phyloP scores from a whole-genome alignment of 2,113 vertebrate species.

The Candoia aspera region DNA sequence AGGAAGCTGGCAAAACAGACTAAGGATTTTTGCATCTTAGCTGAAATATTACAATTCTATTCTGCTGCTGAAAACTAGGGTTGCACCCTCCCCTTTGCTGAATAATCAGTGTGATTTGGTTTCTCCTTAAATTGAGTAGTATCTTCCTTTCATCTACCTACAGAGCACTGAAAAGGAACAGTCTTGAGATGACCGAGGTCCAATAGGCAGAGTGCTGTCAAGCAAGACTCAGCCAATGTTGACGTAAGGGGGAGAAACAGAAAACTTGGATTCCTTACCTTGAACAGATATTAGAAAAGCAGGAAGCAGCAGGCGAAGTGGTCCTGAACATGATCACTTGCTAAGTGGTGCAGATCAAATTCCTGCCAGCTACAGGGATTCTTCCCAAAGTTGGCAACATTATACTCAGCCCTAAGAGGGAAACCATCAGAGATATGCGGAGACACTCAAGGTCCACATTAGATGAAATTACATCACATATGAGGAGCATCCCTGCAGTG shows the following conservation, averaged over 20 bases:
- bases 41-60: neutral
- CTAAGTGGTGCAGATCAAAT: neutral
- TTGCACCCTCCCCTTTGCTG: neutral
- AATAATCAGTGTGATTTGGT: too few species aligned
- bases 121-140: neutral
- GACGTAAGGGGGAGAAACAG: too few species aligned
- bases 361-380: neutral
- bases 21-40: neutral
- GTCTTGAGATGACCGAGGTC: too few species aligned
- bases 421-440: too few species aligned
- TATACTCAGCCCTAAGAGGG: too few species aligned
- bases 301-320: neutral
- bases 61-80: neutral
- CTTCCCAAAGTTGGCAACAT: neutral
- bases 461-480: too few species aligned
- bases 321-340: neutral
- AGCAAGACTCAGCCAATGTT: neutral
- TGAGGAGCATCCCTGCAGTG: too few species aligned
- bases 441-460: too few species aligned
- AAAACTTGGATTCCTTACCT: neutral
- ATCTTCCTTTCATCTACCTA: neutral
- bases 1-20: conserved; percentile 31
- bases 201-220: neutral
- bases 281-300: neutral
- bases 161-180: neutral